phyloP scores from a whole-genome alignment of 2,888 invertebrate species.

The Scaptomyza polygonia region DNA sequence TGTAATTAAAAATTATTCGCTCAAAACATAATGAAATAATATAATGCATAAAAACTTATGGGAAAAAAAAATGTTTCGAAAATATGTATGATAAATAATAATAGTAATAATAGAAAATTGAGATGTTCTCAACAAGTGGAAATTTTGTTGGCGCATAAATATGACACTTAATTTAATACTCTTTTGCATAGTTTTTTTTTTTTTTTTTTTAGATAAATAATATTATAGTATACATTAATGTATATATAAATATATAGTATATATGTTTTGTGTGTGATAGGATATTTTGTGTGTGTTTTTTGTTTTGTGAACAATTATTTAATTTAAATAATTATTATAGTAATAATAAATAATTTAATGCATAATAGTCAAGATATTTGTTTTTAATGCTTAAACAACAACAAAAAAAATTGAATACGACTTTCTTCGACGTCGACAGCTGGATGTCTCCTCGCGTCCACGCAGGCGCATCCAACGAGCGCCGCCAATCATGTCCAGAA shows the following conservation, averaged over 20 bases:
- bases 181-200: constrained; percentile 62
- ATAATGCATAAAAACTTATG: constrained; percentile 29
- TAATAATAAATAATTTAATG: constrained; percentile 64
- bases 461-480: constrained; percentile 83
- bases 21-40: constrained; percentile 26
- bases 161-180: constrained; percentile 84
- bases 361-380: constrained; percentile 38
- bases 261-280: constrained; percentile 32
- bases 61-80: constrained; percentile 27
- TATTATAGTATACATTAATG: constrained; percentile 27
- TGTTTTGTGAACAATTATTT: constrained; percentile 65
- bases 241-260: constrained; percentile 44
- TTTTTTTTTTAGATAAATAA: constrained; percentile 38
- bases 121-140: constrained; percentile 42
- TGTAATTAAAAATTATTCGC: constrained; percentile 37
- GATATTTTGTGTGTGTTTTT: constrained; percentile 40
- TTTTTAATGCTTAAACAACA: neutral
- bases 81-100: constrained; percentile 36
- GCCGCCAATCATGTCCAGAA: constrained; percentile 72
- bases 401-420: constrained; percentile 28
- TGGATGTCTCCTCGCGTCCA: constrained; percentile 85
- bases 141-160: constrained; percentile 63
- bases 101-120: constrained; percentile 33
- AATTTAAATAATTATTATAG: constrained; percentile 57
- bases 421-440: constrained; percentile 84